phyloP scores from a whole-genome alignment of 1,140 invertebrate genomes.

The Campodea augens region DNA sequence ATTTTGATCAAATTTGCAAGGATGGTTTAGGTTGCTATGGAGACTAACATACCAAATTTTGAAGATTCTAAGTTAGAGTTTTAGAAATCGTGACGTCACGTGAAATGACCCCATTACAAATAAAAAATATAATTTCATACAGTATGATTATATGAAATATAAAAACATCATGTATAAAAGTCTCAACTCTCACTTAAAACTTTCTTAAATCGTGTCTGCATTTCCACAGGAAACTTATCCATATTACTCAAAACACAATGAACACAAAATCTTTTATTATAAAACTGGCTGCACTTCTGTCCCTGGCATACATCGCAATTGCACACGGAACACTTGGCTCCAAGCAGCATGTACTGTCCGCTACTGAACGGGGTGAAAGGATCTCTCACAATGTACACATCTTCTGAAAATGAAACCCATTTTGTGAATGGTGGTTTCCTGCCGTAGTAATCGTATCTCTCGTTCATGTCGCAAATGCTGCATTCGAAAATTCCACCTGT shows the following conservation, averaged over 20 bases:
- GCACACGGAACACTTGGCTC: slow-evolving; percentile 50
- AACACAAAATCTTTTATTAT: slow-evolving; percentile 46
- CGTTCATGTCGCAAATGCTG: slow-evolving; percentile 36
- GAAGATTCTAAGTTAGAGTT: too few species aligned
- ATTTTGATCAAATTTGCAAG: too few species aligned
- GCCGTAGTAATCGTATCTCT: slow-evolving; percentile 53
- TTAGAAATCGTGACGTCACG: too few species aligned
- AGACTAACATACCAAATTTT: too few species aligned
- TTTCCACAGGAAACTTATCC: slow-evolving; percentile 39
- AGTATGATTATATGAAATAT: too few species aligned
- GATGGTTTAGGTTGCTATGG: too few species aligned
- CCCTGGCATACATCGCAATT: slow-evolving; percentile 44
- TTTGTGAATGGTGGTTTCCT: slow-evolving; percentile 43
- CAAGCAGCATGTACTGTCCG: slow-evolving; percentile 48
- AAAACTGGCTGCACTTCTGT: slow-evolving; percentile 58
- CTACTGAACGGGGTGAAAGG: slow-evolving; percentile 47
- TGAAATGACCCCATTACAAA: too few species aligned
- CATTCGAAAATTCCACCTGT: slow-evolving; percentile 36
- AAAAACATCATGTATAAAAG: too few species aligned
- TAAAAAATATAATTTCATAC: too few species aligned
- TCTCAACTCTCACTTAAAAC: too few species aligned
- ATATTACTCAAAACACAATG: slow-evolving; percentile 38
- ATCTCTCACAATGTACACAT: slow-evolving; percentile 61
- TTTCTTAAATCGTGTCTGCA: too few species aligned
- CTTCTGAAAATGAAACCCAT: slow-evolving; percentile 36